These are phyloP conservation scores for Mechanitis mazaeus DNA, from an alignment of 2,888 invertebrate genomes.

Conservation along the genomic window DNA sequence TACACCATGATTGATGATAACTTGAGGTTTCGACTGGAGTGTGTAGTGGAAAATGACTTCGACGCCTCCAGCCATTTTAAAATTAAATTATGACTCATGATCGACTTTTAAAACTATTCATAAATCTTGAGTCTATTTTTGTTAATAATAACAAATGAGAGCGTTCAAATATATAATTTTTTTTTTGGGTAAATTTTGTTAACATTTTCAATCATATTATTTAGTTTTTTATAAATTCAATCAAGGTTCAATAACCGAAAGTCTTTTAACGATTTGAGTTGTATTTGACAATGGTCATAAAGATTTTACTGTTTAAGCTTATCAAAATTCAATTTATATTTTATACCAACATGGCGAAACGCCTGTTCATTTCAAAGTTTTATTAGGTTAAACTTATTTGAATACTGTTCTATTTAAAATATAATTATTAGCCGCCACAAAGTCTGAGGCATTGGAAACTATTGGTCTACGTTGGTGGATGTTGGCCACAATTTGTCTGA, in stretches of 20 bases:
- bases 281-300: conserved; percentile 11
- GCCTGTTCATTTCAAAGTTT: conserved; percentile 26
- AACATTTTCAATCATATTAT: background rate
- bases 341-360: conserved; percentile 16
- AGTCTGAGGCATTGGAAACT: conserved; percentile 1
- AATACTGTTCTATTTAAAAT: conserved; percentile 24
- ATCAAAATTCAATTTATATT: background rate
- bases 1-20: conserved; percentile 19
- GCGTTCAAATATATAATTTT: background rate
- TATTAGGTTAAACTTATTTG: conserved; percentile 29
- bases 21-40: conserved; percentile 22
- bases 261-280: conserved; percentile 1
- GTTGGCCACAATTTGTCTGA: background rate
- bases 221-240: background rate
- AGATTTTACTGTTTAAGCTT: background rate
- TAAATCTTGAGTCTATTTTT: conserved; percentile 18
- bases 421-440: conserved; percentile 7
- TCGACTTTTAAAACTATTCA: conserved; percentile 15
- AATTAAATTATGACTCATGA: conserved; percentile 23
- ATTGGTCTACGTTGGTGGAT: background rate
- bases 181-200: no score
- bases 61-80: conserved; percentile 15
- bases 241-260: background rate
- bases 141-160: conserved; percentile 8
- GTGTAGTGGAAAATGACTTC: background rate